Base-by-base conservation (phyloP, 2,797 vertebrate species). In the Parauchenoglanis punctatus region DNA sequence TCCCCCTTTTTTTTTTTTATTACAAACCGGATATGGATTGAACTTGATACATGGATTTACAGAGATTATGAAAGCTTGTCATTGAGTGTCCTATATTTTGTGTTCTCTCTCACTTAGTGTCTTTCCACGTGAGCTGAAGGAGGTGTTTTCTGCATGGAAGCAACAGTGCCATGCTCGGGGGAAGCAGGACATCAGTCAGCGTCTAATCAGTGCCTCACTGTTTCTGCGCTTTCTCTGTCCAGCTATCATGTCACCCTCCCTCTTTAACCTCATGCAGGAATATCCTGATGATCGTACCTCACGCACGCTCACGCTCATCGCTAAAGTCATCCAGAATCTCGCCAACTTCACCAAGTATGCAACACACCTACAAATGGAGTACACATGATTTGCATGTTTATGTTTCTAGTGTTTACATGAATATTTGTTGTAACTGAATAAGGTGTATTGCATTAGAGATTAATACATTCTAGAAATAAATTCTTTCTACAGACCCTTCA, bases 311-410 rank as follows among this genome's bases (percentile, higher is more conserved):
- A 98, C 98, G 0, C 97, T 99, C 85, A 98, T 99, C 67, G 98
- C 98, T 88, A 99, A 99, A 91, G 98, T 99, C 94, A 99, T 99
- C 92, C 98, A 99, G 95, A 99, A 99, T 92, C 96, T 99, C 18
- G 98, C 98, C 93, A 99, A 99, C 93, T 99, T 99, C 92, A 94
- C 97, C 83, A 99, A 97, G 98, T 98, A 96, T 95, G 84, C n/a
- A 46, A 80, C 52, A 25, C 7, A 11, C 28, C 7, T 54, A 3
- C 13, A 63, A 23, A 40, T 61, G 10, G 28, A 78, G 11, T 28
- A 78, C 40, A 44, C 5, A 44, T 63, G 35, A 13, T 44, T 63
- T 44, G n/a, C 17, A 2, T 25, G 17, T 46, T 63, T 81, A 40
- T 12, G 25, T 81, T 59, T 81, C 4, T 59, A 81, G 31, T 40